These are phyloP conservation scores for Gastrophryne carolinensis DNA, from an alignment of 2,797 vertebrate genomes.

Conservation along the genomic window DNA sequence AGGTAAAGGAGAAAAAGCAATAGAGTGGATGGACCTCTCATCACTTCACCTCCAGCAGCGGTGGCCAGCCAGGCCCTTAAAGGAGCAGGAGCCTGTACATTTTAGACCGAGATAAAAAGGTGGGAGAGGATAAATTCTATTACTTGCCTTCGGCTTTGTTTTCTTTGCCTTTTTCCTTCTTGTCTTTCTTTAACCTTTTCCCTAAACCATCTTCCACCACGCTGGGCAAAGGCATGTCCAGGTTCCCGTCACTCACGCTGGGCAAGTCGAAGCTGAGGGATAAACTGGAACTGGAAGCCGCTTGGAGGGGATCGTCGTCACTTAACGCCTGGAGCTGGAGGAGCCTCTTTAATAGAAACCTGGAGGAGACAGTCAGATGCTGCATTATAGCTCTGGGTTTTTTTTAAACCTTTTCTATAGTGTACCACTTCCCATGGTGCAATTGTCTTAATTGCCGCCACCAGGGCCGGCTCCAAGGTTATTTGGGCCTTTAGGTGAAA, in stretches of 20 bases:
- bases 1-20: too few species aligned
- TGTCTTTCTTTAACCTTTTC: constrained; percentile 86
- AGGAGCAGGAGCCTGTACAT: too few species aligned
- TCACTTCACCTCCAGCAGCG: too few species aligned
- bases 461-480: too few species aligned
- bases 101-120: too few species aligned
- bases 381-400: neutral
- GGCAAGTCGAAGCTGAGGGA: constrained; percentile 50
- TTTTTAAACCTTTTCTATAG: too few species aligned
- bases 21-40: too few species aligned
- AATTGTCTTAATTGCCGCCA: too few species aligned
- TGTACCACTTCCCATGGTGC: too few species aligned
- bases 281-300: constrained; percentile 55
- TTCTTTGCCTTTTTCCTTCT: constrained; percentile 82
- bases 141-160: constrained; percentile 63
- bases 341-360: constrained; percentile 83
- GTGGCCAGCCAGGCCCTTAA: too few species aligned
- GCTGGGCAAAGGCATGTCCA: constrained; percentile 49
- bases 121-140: too few species aligned
- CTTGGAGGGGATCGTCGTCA: constrained; percentile 72
- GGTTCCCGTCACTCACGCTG: constrained; percentile 54
- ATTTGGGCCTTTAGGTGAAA: too few species aligned
- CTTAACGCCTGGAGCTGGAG: constrained; percentile 83
- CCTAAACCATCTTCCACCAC: constrained; percentile 70
- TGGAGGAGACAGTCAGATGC: constrained; percentile 49